A percentile compares a stretch with the other conserved stretches of the same genome.
Evolutionary conservation across 1,140 invertebrate genomes (phyloP).

Genomic region (Choristoneura fumiferana): DNA sequence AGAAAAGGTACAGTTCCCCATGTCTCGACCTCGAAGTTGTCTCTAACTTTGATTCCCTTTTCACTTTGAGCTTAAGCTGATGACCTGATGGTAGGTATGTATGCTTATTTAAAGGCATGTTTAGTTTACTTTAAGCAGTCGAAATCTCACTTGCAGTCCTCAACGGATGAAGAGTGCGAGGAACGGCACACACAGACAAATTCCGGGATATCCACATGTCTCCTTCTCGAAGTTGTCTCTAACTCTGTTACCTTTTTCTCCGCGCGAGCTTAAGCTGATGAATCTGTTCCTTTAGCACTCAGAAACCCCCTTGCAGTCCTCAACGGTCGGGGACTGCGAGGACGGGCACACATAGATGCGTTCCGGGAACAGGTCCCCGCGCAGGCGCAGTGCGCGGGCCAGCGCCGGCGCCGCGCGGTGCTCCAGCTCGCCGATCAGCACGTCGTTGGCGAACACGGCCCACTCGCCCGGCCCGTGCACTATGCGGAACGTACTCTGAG

Average conservation of each 20-base stretch:
- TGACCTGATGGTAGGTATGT: no score
- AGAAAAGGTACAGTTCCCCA: no score
- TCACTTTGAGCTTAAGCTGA: no score
- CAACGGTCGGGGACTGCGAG: slow-evolving; percentile 30
- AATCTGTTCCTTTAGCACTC: background rate
- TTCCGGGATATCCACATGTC: no score
- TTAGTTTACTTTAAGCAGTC: no score
- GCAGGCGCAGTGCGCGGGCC: slow-evolving; percentile 45
- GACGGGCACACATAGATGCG: slow-evolving; percentile 39
- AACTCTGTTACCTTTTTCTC: no score
- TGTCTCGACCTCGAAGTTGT: no score
- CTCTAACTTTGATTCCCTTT: no score
- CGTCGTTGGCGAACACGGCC: slow-evolving; percentile 50
- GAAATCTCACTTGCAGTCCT: background rate
- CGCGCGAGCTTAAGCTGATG: background rate
- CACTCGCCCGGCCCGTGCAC: slow-evolving; percentile 48
- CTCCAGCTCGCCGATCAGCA: slow-evolving; percentile 61
- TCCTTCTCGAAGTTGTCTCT: no score
- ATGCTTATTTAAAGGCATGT: no score
- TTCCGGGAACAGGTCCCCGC: slow-evolving; percentile 56
- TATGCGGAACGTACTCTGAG: slow-evolving; percentile 57
- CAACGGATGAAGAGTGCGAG: no score
- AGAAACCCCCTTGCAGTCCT: background rate
- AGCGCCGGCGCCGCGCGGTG: slow-evolving; percentile 44
- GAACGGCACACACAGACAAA: no score